phyloP scores from a whole-genome alignment of 2,113 vertebrate species.

The Gobiocypris rarus region DNA sequence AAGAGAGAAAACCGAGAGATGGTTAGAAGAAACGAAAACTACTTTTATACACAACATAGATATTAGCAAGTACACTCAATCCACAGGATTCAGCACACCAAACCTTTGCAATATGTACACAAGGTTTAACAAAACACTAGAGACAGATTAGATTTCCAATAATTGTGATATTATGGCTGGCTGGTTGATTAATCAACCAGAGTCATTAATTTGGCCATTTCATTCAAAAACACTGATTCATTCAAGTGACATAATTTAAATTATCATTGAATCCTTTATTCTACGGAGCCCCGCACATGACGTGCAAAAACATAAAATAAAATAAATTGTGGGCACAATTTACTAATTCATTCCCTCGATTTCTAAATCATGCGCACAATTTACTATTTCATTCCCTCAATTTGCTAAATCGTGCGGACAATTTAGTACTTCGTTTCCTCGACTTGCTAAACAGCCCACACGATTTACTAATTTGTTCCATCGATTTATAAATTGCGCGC shows the following conservation, averaged over 20 bases:
- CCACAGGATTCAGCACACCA: neutral
- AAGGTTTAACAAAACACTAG: neutral
- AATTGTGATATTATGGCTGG: neutral
- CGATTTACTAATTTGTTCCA: too few species aligned
- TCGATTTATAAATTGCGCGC: too few species aligned
- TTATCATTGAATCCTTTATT: neutral
- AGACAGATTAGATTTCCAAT: neutral
- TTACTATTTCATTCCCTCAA: too few species aligned
- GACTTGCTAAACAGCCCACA: too few species aligned
- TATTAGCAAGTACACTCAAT: neutral
- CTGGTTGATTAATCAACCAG: too few species aligned
- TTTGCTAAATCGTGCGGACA: too few species aligned
- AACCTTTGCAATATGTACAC: neutral
- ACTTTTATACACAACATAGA: constrained; percentile 1
- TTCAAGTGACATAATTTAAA: neutral
- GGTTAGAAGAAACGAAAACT: neutral
- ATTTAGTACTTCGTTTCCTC: too few species aligned
- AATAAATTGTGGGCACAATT: too few species aligned
- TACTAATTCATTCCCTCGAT: too few species aligned
- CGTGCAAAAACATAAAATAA: too few species aligned
- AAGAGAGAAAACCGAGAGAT: constrained; percentile 33
- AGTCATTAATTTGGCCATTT: neutral
- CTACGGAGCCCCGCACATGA: too few species aligned
- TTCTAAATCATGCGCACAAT: too few species aligned
- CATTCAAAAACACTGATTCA: neutral